Conservation (phyloP, 2,888 invertebrate genomes). For the Branchellion lobata region DNA sequence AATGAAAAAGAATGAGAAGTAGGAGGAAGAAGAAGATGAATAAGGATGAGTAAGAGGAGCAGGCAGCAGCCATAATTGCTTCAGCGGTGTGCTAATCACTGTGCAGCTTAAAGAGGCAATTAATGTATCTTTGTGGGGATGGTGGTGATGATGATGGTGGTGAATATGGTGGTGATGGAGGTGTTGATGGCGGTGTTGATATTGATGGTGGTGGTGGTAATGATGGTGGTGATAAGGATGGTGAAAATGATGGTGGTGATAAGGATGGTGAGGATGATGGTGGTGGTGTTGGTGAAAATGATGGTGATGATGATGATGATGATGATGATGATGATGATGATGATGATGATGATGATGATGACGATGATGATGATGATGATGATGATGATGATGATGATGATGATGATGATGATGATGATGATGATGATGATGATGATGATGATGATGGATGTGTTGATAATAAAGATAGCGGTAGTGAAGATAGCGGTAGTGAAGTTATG, state of each 20-base stretch:
- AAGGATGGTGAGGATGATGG: not conserved
- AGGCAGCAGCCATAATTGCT: too few relatives aligned
- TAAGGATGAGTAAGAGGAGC: too few relatives aligned
- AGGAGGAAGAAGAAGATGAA: too few relatives aligned
- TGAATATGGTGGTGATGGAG: not conserved
- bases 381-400: not conserved
- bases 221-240: not conserved
- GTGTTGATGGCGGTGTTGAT: not conserved
- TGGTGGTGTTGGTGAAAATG: not conserved
- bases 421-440: constrained; percentile 16
- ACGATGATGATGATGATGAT: not conserved
- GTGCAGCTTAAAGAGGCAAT: too few relatives aligned
- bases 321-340: not conserved
- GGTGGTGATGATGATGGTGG: not conserved
- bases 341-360: not conserved
- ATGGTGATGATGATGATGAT: not conserved
- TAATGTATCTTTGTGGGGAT: not conserved
- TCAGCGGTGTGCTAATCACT: too few relatives aligned
- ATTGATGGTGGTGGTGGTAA: not conserved
- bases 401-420: not conserved
- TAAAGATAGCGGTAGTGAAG: not conserved
- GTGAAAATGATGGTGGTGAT: not conserved
- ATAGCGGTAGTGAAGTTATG: not conserved
- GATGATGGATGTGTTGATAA: not conserved
- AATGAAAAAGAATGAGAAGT: too few relatives aligned